These are phyloP conservation scores for Melanocharis versteri DNA, from an alignment of 2,113 vertebrate species.

Conservation along the genomic window DNA sequence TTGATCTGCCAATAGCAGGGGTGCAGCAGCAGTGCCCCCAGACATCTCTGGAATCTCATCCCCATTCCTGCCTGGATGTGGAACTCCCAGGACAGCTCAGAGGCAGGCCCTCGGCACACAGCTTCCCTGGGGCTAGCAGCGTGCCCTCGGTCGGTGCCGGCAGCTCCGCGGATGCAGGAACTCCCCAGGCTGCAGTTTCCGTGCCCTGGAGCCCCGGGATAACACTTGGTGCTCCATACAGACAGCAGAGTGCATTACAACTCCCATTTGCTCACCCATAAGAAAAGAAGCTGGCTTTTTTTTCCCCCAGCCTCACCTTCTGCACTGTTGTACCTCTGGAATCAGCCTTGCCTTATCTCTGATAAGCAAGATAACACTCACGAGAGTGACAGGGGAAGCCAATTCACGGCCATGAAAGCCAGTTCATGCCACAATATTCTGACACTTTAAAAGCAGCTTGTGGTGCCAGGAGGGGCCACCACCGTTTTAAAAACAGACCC, in stretches of 20 bases:
- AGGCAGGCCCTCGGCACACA: rapidly evolving
- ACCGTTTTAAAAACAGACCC: background rate
- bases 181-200: background rate
- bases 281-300: background rate
- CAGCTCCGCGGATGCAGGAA: background rate
- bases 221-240: background rate
- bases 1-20: too few relatives aligned
- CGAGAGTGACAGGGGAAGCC: background rate
- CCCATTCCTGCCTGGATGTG: rapidly evolving
- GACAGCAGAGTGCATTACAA: background rate
- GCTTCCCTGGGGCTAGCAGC: background rate
- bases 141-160: background rate
- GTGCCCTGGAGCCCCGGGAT: background rate
- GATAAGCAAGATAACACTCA: background rate
- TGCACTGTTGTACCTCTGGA: background rate
- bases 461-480: background rate
- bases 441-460: background rate
- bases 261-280: background rate
- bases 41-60: background rate
- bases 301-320: background rate
- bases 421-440: too few relatives aligned
- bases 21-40: rapidly evolving
- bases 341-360: background rate
- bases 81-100: background rate
- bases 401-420: too few relatives aligned